These are phyloP conservation scores for Sminthurides bifidus DNA, from an alignment of 1,140 invertebrate species.

Conservation along the genomic window DNA sequence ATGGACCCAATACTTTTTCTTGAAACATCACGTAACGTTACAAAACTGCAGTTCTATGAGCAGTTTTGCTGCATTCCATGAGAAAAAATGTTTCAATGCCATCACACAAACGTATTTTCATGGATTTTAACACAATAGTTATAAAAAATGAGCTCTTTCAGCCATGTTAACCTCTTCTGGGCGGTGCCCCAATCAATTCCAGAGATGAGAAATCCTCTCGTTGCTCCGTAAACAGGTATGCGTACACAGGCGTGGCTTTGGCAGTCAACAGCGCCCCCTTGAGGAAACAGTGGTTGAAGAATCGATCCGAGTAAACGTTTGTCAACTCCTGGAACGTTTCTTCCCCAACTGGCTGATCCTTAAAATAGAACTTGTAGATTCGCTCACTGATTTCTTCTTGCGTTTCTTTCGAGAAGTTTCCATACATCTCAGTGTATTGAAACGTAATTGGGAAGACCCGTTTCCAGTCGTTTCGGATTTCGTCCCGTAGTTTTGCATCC, in stretches of 20 bases:
- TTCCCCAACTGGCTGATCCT: slow-evolving; percentile 5
- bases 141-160: too few relatives aligned
- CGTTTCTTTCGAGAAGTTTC: not conserved
- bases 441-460: slow-evolving; percentile 19
- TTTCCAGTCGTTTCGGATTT: slow-evolving; percentile 17
- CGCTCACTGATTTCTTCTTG: slow-evolving; percentile 8
- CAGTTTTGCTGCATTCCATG: not conserved
- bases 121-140: too few relatives aligned
- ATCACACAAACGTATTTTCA: not conserved
- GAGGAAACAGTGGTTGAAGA: slow-evolving; percentile 16
- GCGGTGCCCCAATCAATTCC: too few relatives aligned
- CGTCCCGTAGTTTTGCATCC: slow-evolving; percentile 2
- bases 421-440: slow-evolving; percentile 8
- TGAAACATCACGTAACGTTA: not conserved
- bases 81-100: not conserved
- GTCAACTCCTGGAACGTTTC: slow-evolving; percentile 11
- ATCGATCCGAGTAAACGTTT: slow-evolving; percentile 18
- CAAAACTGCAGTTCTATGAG: not conserved
- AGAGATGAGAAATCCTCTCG: slow-evolving; percentile 10
- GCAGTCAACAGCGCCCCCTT: slow-evolving; percentile 3
- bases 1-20: not conserved
- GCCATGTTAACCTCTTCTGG: too few relatives aligned
- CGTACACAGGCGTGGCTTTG: slow-evolving; percentile 15
- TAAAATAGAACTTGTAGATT: slow-evolving; percentile 22
- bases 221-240: slow-evolving; percentile 11